phyloP scores from a whole-genome alignment of 2,888 invertebrate genomes.

The Nephrotoma appendiculata region DNA sequence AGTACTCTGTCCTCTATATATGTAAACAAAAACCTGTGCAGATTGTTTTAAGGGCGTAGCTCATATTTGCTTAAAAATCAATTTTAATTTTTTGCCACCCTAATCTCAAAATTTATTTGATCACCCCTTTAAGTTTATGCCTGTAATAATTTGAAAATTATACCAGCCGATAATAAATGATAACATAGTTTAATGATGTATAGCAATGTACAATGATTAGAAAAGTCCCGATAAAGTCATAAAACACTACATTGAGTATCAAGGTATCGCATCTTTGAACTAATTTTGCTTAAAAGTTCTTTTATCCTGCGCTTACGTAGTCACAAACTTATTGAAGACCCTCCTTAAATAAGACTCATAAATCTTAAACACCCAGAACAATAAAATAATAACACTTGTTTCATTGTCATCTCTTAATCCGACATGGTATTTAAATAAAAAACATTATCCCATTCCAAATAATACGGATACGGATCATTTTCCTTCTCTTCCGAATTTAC shows the following conservation, averaged over 20 bases:
- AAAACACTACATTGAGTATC: too few species aligned
- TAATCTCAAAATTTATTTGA: neutral
- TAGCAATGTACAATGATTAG: too few species aligned
- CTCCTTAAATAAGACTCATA: neutral
- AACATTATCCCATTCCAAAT: neutral
- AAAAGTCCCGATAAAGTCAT: too few species aligned
- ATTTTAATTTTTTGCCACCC: neutral
- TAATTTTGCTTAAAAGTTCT: neutral
- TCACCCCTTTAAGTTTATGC: neutral
- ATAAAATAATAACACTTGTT: constrained; percentile 8
- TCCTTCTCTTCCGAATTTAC: neutral
- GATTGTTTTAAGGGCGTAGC: neutral
- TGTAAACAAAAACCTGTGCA: neutral
- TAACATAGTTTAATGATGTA: too few species aligned
- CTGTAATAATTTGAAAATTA: too few species aligned
- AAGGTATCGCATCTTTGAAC: too few species aligned
- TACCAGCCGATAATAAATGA: too few species aligned
- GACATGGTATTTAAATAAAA: constrained; percentile 5
- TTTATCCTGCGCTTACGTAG: neutral
- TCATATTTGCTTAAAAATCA: neutral
- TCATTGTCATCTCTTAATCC: constrained; percentile 7
- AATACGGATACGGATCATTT: neutral
- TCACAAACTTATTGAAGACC: too few species aligned
- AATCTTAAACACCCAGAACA: neutral
- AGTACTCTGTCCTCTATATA: neutral